Percentiles rank a stretch among this genome's conserved stretches.
Conservation (phyloP, 2,113 vertebrate species). For the Callipepla squamata region DNA sequence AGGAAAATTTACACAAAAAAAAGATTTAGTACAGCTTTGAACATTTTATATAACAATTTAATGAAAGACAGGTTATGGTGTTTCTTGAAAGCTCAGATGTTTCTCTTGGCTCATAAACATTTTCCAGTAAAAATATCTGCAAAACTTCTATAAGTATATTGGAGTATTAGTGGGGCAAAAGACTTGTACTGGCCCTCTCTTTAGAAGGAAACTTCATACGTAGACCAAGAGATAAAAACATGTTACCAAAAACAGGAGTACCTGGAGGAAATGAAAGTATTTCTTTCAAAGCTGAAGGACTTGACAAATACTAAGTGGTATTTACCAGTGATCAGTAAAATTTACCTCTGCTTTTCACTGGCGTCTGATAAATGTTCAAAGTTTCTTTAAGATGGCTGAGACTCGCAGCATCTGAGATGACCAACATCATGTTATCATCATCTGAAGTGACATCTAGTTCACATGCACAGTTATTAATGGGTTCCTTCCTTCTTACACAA, state of each 20-base stretch:
- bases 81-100: not conserved
- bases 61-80: not conserved
- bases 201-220: not conserved
- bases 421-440: slow-evolving; percentile 18
- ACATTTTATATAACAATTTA: not conserved
- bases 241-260: not conserved
- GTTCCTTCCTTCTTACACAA: slow-evolving; percentile 17
- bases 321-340: not conserved
- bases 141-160: not conserved
- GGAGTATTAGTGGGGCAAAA: not conserved
- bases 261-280: not conserved
- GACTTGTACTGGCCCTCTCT: not conserved
- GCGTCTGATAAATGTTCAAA: slow-evolving; percentile 41
- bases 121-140: not conserved
- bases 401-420: slow-evolving; percentile 32
- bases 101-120: not conserved
- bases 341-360: slow-evolving; percentile 58
- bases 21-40: not conserved
- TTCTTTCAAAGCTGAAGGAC: not conserved
- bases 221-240: not conserved
- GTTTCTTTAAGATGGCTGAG: slow-evolving; percentile 52
- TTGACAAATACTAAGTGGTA: not conserved
- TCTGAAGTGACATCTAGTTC: not conserved
- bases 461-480: slow-evolving; percentile 44
- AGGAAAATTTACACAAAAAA: not conserved